Conservation (phyloP, 2,888 invertebrate genomes). For the Epinotia bilunana region DNA sequence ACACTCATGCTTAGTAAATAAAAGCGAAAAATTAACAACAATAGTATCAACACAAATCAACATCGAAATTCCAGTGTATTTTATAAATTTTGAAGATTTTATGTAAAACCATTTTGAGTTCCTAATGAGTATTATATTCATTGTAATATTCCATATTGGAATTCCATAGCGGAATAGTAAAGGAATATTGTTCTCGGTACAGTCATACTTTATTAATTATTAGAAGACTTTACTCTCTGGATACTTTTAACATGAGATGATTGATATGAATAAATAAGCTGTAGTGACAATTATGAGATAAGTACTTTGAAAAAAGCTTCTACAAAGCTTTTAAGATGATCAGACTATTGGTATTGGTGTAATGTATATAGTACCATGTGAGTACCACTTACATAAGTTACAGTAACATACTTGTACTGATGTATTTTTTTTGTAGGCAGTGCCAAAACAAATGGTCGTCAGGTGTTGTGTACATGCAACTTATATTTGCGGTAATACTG, state of each 20-base stretch:
- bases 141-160: neutral
- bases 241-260: conserved; percentile 8
- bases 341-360: conserved; percentile 11
- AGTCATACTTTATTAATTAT: conserved; percentile 1
- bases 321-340: conserved; percentile 31
- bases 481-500: neutral
- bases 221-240: conserved; percentile 4
- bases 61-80: neutral
- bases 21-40: conserved; percentile 22
- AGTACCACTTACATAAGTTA: conserved; percentile 1
- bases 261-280: conserved; percentile 31
- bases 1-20: conserved; percentile 40
- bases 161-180: no score
- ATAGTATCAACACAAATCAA: conserved; percentile 1
- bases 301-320: conserved; percentile 25
- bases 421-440: neutral
- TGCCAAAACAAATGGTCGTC: neutral
- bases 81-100: neutral
- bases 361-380: neutral
- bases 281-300: conserved; percentile 28
- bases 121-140: neutral
- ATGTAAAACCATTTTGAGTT: neutral
- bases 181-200: no score
- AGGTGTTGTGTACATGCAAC: neutral
- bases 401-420: neutral